A percentile compares a stretch with the other conserved stretches of the same genome.
Evolutionary conservation across 2,113 vertebrate species (phyloP).

Genomic region (Elephas maximus): DNA sequence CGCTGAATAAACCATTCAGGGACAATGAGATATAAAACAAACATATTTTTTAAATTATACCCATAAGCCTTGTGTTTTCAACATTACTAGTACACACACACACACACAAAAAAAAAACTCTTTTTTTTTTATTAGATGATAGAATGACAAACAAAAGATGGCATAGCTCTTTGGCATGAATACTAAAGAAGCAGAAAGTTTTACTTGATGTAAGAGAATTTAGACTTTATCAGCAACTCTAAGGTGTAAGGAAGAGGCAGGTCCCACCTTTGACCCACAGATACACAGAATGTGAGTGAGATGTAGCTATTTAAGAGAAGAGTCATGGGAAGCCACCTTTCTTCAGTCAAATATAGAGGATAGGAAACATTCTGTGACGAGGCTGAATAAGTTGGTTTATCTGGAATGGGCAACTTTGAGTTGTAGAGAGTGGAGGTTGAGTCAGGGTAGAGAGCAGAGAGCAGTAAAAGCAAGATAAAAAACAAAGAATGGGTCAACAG

Average conservation of each 20-base stretch:
- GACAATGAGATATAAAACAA: neutral
- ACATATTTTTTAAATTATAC: neutral
- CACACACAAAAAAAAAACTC: no score
- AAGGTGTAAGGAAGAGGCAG: neutral
- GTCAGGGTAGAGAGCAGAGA: neutral
- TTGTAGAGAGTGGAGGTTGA: accelerated
- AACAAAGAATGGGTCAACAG: neutral
- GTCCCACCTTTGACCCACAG: neutral
- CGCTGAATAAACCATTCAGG: neutral
- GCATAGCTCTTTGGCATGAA: neutral
- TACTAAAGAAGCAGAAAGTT: neutral
- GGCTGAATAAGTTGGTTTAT: neutral
- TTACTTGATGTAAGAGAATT: neutral
- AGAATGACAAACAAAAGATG: neutral
- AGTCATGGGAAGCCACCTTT: accelerated
- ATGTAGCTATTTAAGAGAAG: neutral
- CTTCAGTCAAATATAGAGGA: neutral
- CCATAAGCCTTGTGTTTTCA: neutral
- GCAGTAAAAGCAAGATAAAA: neutral
- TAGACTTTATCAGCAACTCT: neutral
- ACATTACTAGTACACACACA: neutral
- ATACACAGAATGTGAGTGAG: neutral
- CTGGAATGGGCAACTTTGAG: neutral
- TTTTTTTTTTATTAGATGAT: neutral
- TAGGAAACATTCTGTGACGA: neutral